Percentiles rank a stretch among this genome's conserved stretches.
phyloP scores from a whole-genome alignment of 1,140 invertebrate species.

The Lasaia peninsularis region DNA sequence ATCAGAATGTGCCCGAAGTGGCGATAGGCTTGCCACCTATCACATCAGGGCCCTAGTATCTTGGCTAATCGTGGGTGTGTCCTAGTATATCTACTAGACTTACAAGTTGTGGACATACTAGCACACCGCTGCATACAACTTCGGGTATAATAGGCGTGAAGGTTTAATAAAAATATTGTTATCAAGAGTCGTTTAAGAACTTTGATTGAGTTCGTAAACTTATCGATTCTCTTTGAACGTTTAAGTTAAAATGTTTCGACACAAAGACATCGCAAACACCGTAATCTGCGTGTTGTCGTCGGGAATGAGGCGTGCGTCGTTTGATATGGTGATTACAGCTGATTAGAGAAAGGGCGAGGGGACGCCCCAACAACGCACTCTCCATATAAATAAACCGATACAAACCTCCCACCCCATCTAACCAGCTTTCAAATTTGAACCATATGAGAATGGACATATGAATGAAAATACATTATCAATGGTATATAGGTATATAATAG shows the following conservation, averaged over 20 bases:
- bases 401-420: conserved; percentile 41
- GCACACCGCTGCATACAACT: too few species aligned
- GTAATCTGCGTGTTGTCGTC: conserved; percentile 69
- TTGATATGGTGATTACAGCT: conserved; percentile 76
- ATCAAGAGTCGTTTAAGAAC: too few species aligned
- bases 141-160: too few species aligned
- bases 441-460: conserved; percentile 17
- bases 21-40: too few species aligned
- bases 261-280: conserved; percentile 42
- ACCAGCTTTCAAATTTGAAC: conserved; percentile 21
- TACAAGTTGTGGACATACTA: too few species aligned
- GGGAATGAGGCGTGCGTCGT: conserved; percentile 69
- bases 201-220: too few species aligned
- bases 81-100: too few species aligned
- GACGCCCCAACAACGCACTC: conserved; percentile 59
- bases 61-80: too few species aligned
- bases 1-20: too few species aligned
- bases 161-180: too few species aligned
- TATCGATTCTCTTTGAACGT: not conserved
- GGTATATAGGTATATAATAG: conserved; percentile 30
- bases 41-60: too few species aligned
- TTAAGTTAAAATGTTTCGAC: conserved; percentile 17
- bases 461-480: conserved; percentile 21
- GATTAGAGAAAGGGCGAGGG: conserved; percentile 58
- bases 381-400: conserved; percentile 71